Evolutionary conservation across 2,888 invertebrate species (phyloP), one percentile per base, ranked within the genome.

Genomic region (Cyaniris semiargus): DNA sequence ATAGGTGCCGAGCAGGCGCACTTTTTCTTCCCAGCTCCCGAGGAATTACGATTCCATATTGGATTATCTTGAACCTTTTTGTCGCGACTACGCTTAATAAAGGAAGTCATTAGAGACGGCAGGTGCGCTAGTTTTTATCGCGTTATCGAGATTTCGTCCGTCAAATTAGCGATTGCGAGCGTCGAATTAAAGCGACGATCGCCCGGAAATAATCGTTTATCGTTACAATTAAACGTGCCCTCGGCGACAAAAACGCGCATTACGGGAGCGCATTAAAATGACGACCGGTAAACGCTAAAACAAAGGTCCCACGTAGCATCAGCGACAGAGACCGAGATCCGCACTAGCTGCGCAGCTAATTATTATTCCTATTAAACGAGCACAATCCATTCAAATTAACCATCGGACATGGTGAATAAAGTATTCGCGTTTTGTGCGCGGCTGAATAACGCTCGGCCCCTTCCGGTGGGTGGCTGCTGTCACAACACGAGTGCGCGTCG

Each of bases 401-500:
- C 89, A 91, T 91, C 89, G 88, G 88, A 89, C 89, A 89, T 88
- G 87, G 89, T 93, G 92, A 93, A 93, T 93, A 90, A 91, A 90
- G 89, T 87, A 90, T 90, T 90, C 88, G 91, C 90, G 92, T 91
- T 92, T 93, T 93, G 92, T 93, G 87, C 84, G 86, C 87, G 88
- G 85, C 87, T 93, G 93, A 93, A 93, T 92, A 92, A 93, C 92
- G 92, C 90, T 89, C 88, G 91, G 90, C 89, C 89, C 85, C 92
- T 93, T 93, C 94, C 93, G 93, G 93, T 93, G 93, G 93, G 94
- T 94, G 93, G 93, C 88, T 92, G 92, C 92, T 93, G 94, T 93
- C 94, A 94, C 93, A 94, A 93, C 93, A 94, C 89, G 93, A 91
- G 89, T 89, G 90, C 92, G 92, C 92, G 92, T 90, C 91, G 91